A percentile compares a stretch with the other conserved stretches of the same genome.
These are phyloP conservation scores for Ophiodon elongatus DNA, from an alignment of 2,113 vertebrate species.

Conservation along the genomic window DNA sequence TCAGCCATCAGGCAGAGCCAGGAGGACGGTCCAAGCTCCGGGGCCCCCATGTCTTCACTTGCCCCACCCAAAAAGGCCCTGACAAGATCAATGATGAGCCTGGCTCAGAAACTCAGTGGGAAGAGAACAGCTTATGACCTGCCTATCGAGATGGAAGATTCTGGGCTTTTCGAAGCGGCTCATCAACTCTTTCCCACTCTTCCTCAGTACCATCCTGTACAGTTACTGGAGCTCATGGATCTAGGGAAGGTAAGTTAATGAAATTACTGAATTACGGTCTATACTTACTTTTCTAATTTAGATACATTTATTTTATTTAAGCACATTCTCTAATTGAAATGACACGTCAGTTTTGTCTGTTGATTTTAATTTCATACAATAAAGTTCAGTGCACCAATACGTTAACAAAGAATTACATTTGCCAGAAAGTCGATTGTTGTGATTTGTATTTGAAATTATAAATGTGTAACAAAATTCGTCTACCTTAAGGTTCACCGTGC, in stretches of 20 bases:
- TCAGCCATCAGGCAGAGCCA: conserved; percentile 89
- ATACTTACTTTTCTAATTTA: neutral
- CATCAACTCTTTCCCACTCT: conserved; percentile 94
- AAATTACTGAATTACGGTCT: neutral
- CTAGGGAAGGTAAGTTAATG: conserved; percentile 90
- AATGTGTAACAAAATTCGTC: conserved; percentile 3
- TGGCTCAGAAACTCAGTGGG: conserved; percentile 96
- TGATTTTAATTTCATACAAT: neutral
- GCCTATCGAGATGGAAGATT: conserved; percentile 93
- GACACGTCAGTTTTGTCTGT: neutral
- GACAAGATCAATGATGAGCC: conserved; percentile 94
- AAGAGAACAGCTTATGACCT: conserved; percentile 91
- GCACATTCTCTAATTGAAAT: neutral
- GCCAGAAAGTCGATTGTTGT: neutral
- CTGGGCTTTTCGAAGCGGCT: conserved; percentile 96
- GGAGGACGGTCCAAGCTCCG: conserved; percentile 80
- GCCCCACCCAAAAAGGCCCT: conserved; percentile 88
- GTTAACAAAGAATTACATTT: neutral
- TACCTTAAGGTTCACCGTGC: conserved; percentile 83
- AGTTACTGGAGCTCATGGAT: conserved; percentile 97
- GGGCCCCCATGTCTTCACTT: conserved; percentile 68
- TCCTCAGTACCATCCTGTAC: conserved; percentile 97
- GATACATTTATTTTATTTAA: neutral
- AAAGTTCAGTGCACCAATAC: neutral
- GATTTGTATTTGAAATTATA: neutral